Evolutionary conservation across 1,140 invertebrate genomes (phyloP), one percentile per base, ranked within the genome.

Genomic region (Chrysomallon squamiferum): DNA sequence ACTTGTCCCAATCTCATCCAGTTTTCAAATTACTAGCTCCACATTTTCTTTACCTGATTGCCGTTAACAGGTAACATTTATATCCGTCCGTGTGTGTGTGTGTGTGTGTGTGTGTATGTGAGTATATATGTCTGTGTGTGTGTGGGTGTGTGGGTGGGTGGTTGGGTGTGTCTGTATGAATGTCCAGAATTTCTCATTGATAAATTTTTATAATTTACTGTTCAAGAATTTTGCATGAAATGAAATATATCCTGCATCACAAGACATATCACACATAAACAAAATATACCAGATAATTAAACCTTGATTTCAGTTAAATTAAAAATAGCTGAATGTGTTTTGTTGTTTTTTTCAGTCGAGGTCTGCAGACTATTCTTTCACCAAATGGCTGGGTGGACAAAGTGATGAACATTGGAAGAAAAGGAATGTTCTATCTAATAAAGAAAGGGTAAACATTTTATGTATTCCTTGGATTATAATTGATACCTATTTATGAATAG

Each of bases 21-120:
- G 52, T 88, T 6, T 87, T 83, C 73, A 86, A 87, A 71, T 78
- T 88, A 0, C 70, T 88, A 63, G 86, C 86, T 13, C 87, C 87
- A 27, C 87, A 88, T 68, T 87, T 88, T 66, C 76, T 86, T 9
- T 87, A 82, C 68, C 74, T 87, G 3, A 75, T 88, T 2, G 85
- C 86, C 18, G 87, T 88, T 27, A 80, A 82, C 59, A 58, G 45
- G 71, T 80, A 66, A 67, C 73, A n/a, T n/a, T n/a, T n/a, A n/a
- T n/a, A n/a, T n/a, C n/a, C n/a, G n/a, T n/a, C n/a, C n/a, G n/a
- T n/a, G n/a, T n/a, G n/a, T n/a, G n/a, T n/a, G n/a, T n/a, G n/a
- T n/a, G n/a, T n/a, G n/a, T n/a, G n/a, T n/a, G n/a, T n/a, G n/a
- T n/a, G n/a, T n/a, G n/a, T n/a, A n/a, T n/a, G n/a, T n/a, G n/a